Conservation (phyloP, 2,113 vertebrate species). For the Rhipidura dahli region DNA sequence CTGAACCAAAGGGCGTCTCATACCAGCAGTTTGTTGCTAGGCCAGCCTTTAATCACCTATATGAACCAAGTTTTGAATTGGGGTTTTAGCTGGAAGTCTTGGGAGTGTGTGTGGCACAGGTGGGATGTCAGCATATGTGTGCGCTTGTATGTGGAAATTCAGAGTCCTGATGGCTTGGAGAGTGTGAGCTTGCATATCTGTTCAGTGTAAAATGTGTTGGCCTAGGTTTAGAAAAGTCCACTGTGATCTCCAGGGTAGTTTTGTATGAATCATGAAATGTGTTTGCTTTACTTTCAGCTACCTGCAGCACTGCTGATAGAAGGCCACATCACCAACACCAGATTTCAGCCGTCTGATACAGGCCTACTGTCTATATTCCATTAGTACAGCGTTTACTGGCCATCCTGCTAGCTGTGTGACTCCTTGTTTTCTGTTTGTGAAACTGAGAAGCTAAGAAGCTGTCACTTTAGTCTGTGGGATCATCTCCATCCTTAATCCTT, state of each 20-base stretch:
- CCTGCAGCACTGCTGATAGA: neutral
- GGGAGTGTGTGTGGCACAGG: neutral
- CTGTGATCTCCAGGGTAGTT: neutral
- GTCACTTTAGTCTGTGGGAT: neutral
- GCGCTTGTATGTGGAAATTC: neutral
- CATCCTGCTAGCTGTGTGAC: neutral
- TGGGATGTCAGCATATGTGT: neutral
- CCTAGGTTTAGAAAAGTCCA: neutral
- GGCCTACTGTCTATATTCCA: neutral
- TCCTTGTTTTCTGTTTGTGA: neutral
- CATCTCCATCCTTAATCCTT: neutral
- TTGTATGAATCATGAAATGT: neutral
- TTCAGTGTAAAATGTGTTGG: neutral
- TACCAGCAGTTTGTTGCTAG: neutral
- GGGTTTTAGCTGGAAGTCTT: neutral
- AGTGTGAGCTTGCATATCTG: neutral
- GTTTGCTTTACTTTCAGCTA: neutral
- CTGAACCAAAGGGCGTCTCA: neutral
- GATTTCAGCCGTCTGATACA: neutral
- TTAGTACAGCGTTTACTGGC: neutral
- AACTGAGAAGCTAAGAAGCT: neutral
- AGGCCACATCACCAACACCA: neutral
- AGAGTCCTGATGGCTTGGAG: neutral
- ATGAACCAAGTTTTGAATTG: neutral
- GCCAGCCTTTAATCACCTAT: neutral